phyloP scores from a whole-genome alignment of 2,113 vertebrate species.

The Mirounga angustirostris region DNA sequence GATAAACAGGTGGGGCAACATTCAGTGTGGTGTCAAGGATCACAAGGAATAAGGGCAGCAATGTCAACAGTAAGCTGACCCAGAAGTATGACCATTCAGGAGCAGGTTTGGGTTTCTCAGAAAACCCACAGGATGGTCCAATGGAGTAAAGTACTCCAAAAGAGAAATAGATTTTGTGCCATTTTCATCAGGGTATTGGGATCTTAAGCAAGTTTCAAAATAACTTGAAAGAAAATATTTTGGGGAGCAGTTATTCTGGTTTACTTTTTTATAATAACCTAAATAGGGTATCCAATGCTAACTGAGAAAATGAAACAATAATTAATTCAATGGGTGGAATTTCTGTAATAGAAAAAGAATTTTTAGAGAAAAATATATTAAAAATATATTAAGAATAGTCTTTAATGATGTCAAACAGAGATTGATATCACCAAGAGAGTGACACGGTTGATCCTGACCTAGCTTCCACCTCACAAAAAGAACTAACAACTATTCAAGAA shows the following conservation, averaged over 20 bases:
- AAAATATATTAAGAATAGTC: neutral
- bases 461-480: neutral
- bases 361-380: neutral
- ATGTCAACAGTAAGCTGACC: neutral
- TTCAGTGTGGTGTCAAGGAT: neutral
- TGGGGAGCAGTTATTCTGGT: neutral
- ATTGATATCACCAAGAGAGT: neutral
- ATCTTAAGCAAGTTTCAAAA: neutral
- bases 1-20: neutral
- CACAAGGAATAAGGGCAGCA: neutral
- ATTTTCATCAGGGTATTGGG: neutral
- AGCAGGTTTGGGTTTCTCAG: neutral
- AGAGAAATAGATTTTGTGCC: neutral
- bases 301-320: neutral
- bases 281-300: neutral
- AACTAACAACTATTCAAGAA: neutral
- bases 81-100: accelerated
- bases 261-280: neutral
- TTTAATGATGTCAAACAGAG: neutral
- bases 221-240: neutral
- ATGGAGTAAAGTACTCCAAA: neutral
- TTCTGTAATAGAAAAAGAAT: neutral
- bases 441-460: neutral
- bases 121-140: neutral
- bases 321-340: neutral